Evolutionary conservation across 2,113 vertebrate genomes (phyloP).

Genomic region (Castor canadensis): DNA sequence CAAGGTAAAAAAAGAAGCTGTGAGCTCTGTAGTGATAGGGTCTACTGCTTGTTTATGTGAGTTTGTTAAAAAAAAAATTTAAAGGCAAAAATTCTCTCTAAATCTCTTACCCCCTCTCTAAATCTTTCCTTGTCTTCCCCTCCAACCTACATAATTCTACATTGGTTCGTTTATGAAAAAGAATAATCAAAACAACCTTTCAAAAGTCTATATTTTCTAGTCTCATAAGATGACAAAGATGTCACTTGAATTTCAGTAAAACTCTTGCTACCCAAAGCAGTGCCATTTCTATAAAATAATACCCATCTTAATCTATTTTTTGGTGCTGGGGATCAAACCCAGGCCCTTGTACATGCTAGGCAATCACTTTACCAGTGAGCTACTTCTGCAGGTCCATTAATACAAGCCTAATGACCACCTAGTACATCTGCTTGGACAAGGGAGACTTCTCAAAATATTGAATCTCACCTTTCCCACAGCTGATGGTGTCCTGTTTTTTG

Average conservation of each 20-base stretch:
- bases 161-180: neutral
- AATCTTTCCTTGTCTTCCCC: neutral
- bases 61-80: neutral
- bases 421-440: slow-evolving; percentile 89
- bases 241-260: neutral
- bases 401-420: slow-evolving; percentile 82
- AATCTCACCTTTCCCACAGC: slow-evolving; percentile 90
- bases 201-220: neutral
- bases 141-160: neutral
- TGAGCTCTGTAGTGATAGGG: neutral
- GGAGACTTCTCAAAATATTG: slow-evolving; percentile 88
- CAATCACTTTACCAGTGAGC: neutral
- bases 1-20: neutral
- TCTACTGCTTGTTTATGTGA: neutral
- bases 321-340: neutral
- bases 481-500: slow-evolving; percentile 88
- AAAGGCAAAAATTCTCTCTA: neutral
- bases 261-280: neutral
- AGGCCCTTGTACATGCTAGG: neutral
- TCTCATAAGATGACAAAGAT: neutral
- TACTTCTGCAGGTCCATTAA: neutral
- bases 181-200: neutral
- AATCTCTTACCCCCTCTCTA: neutral
- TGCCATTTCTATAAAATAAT: neutral
- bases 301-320: neutral